Conservation (phyloP, 2,888 invertebrate species). For the Apamea sordens region DNA sequence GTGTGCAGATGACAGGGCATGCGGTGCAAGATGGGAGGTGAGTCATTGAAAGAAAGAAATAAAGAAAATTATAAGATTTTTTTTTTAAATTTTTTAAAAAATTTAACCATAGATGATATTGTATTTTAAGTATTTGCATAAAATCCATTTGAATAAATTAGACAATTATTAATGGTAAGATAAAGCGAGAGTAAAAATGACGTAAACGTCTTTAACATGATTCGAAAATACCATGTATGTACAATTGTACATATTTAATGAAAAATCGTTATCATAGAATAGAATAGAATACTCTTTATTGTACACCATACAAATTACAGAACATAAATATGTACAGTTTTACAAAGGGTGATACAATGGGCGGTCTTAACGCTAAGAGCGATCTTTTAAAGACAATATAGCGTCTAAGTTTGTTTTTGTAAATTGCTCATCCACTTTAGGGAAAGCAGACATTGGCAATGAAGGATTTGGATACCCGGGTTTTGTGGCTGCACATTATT, state of each 20-base stretch:
- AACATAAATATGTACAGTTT: no score
- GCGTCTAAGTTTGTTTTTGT: conserved; percentile 13
- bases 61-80: background rate
- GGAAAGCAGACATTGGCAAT: background rate
- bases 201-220: background rate
- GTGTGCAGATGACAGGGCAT: no score
- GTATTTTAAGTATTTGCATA: background rate
- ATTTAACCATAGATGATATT: background rate
- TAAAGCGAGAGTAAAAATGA: conserved; percentile 2
- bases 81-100: no score
- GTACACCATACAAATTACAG: no score
- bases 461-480: conserved; percentile 5
- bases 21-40: no score
- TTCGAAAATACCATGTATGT: background rate
- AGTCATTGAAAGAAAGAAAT: no score
- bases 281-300: no score
- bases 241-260: background rate
- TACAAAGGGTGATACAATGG: no score
- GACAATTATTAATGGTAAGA: conserved; percentile 1
- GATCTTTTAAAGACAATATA: no score
- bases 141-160: background rate
- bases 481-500: background rate
- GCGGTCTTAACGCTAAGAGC: no score
- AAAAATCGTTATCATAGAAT: background rate
- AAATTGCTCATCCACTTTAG: conserved; percentile 10